Base-by-base conservation (phyloP, 2,113 vertebrate species). In the Pseudolaguvia tuberculata region DNA sequence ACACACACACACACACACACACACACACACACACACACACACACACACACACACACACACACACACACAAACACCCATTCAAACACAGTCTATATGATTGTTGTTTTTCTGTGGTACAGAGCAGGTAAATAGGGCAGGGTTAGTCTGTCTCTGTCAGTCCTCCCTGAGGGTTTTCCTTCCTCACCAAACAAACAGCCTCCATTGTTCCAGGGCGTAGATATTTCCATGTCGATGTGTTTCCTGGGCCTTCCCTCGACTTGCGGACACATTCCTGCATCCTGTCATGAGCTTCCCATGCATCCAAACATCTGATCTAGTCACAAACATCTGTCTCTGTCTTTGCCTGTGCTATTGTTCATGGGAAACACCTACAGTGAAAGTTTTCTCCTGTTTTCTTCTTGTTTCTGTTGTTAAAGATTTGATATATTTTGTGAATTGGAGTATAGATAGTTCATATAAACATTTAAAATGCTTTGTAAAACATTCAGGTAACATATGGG, bases 171-270 rank as follows among this genome's bases (percentile, higher is more conserved):
- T 45, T 80, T 78, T 50, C 58, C 58, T 50, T 27, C 59, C 61
- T 53, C 58, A 56, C 66, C 57, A 42, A 65, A 79, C 70, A 76
- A 72, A 81, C 53, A 27, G 52, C 56, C 12, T 55, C 56, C 66
- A 74, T 81, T 83, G 79, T 82, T 81, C 39, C 17, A 59, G 31
- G 50, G 45, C 8, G 29, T n/a, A 42, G 45, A 78, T 74, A 62
- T 53, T 78, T 77, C 74, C 62, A 58, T 39, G 18, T 70, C 48
- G 27, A 47, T 10, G 31, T 83, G 78, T 87, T 88, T 88, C 82
- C 85, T 88, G 86, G 86, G 87, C 87, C 88, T 78, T 88, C 79
- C 63, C n/a, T 8, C 80, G 88, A 89, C 89, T 83, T 89, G 84
- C 82, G 69, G 70, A 81, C 78, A 83, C 87, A 89, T 89, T 89